Percentiles rank a stretch among this genome's conserved stretches.
Evolutionary conservation across 2,888 invertebrate species (phyloP).

Genomic region (Omphaloscelis lunosa): DNA sequence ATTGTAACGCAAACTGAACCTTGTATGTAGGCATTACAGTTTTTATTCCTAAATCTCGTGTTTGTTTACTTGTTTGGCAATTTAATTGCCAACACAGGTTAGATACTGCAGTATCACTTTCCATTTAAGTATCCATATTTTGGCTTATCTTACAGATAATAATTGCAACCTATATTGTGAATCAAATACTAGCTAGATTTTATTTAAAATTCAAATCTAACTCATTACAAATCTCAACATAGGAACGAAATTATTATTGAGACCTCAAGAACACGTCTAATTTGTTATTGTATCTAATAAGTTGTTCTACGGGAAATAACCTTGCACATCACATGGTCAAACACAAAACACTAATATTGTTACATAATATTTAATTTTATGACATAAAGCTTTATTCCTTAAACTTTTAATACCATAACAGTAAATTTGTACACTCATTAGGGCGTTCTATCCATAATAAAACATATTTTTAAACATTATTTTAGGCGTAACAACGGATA

Average conservation of each 20-base stretch:
- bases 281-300: conserved; percentile 29
- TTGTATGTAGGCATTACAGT: too few relatives aligned
- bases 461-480: conserved; percentile 1
- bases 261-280: conserved; percentile 42
- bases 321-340: conserved; percentile 68
- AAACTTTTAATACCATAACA: background rate
- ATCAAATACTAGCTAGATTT: background rate
- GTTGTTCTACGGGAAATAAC: conserved; percentile 70
- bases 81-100: too few relatives aligned
- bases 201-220: conserved; percentile 13
- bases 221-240: background rate
- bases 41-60: too few relatives aligned
- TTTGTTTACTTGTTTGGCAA: too few relatives aligned
- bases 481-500: conserved; percentile 18
- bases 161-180: background rate
- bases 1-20: too few relatives aligned
- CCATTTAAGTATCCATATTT: background rate
- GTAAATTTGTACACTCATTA: background rate
- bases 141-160: conserved; percentile 36
- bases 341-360: conserved; percentile 62
- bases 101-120: background rate
- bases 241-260: conserved; percentile 13
- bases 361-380: conserved; percentile 71
- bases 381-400: conserved; percentile 34
- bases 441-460: background rate